Evolutionary conservation across 2,113 vertebrate species (phyloP).

Genomic region (Symphodus melops): DNA sequence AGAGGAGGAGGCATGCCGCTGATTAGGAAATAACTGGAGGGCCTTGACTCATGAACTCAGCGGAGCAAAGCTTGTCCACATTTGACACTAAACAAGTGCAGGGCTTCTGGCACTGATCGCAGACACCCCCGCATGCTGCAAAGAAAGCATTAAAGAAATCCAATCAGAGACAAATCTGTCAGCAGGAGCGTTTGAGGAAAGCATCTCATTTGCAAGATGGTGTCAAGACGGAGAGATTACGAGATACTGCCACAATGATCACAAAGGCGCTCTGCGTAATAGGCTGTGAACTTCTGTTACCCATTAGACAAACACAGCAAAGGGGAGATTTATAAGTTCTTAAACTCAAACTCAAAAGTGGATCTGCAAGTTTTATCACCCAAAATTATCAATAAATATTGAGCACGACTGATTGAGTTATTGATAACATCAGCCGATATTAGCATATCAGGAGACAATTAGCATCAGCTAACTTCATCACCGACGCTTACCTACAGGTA

Average conservation of each 20-base stretch:
- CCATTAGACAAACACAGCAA: neutral
- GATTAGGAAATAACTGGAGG: constrained; percentile 69
- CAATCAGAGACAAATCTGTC: constrained; percentile 19
- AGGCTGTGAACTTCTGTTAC: constrained; percentile 1
- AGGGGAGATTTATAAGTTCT: neutral
- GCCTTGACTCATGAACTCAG: constrained; percentile 67
- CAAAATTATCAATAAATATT: neutral
- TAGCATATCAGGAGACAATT: too few species aligned
- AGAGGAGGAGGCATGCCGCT: constrained; percentile 53
- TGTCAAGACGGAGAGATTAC: constrained; percentile 27
- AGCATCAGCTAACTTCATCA: too few species aligned
- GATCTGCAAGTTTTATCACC: neutral
- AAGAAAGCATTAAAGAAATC: constrained; percentile 26
- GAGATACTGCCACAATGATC: neutral
- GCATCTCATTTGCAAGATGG: constrained; percentile 32
- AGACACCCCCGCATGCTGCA: constrained; percentile 12
- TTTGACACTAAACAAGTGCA: constrained; percentile 73
- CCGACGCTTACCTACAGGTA: too few species aligned
- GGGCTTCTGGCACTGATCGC: constrained; percentile 45
- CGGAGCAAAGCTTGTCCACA: constrained; percentile 48
- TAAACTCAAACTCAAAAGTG: neutral
- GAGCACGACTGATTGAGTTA: neutral
- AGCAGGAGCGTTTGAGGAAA: constrained; percentile 3
- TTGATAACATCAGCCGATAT: too few species aligned
- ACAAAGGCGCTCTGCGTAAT: constrained; percentile 1